phyloP scores from a whole-genome alignment of 1,140 invertebrate genomes.

The Lordiphosa stackelbergi region DNA sequence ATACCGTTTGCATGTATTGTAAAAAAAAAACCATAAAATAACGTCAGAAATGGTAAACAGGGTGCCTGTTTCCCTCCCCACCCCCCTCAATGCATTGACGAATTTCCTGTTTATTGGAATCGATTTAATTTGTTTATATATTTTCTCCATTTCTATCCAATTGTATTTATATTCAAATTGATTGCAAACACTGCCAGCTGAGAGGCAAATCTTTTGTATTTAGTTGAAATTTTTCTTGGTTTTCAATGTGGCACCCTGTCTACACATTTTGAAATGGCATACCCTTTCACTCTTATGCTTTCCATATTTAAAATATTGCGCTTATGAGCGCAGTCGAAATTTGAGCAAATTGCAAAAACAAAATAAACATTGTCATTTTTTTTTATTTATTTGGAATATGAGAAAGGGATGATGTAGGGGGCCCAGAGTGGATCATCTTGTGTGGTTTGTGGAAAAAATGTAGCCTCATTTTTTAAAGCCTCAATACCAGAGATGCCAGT shows the following conservation, averaged over 20 bases:
- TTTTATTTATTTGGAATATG: too few species aligned
- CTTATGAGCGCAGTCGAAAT: constrained; percentile 1
- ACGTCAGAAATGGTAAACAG: constrained; percentile 20
- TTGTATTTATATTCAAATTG: constrained; percentile 18
- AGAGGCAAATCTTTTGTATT: constrained; percentile 39
- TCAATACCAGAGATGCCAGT: too few species aligned
- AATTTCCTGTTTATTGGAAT: constrained; percentile 24
- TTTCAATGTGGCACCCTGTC: constrained; percentile 18
- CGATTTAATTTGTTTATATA: constrained; percentile 20
- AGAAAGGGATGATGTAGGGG: too few species aligned
- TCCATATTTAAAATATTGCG: constrained; percentile 42
- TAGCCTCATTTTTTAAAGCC: too few species aligned
- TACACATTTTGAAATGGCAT: constrained; percentile 6
- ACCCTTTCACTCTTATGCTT: constrained; percentile 26
- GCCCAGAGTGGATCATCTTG: too few species aligned
- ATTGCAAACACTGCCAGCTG: constrained; percentile 65
- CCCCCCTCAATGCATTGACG: constrained; percentile 17
- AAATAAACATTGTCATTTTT: constrained; percentile 1
- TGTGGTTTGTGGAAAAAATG: too few species aligned
- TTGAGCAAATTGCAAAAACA: constrained; percentile 11
- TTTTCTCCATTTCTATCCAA: constrained; percentile 15
- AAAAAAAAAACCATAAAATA: constrained; percentile 19
- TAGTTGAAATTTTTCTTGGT: constrained; percentile 22
- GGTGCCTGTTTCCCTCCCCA: constrained; percentile 13
- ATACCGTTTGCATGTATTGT: constrained; percentile 40